Base-by-base conservation (phyloP, 2,113 vertebrate genomes). In the Loxodonta africana region DNA sequence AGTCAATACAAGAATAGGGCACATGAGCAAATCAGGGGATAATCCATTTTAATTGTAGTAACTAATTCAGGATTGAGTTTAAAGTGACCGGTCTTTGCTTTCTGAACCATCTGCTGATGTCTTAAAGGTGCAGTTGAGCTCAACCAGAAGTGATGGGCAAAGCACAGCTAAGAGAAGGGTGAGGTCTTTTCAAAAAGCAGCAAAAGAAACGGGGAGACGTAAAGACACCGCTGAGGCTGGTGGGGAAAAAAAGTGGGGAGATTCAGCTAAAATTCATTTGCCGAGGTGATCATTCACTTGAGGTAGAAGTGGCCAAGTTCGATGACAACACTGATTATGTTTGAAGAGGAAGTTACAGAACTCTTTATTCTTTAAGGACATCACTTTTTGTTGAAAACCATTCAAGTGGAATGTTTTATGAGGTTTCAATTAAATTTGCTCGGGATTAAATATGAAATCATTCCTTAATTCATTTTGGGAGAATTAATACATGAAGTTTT, bases 361-460 rank as follows among this genome's bases (percentile, higher is more conserved):
- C 67, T 96, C 44, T 0, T 95, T 92, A 85, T 85, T 96, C 84
- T 92, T 94, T 92, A 80, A 92, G 48, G 21, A 76, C 8, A 71
- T 77, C 88, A 74, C 26, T 33, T 95, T 95, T 92, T 88, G 69
- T 86, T 89, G 83, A 92, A 94, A 96, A 88, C 9, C 74, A 80
- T 83, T 88, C 88, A 10, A 60, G 69, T 8, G 0, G n/a, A 96
- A 97, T 95, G 33, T 63, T 89, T 95, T 80, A 88, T 89, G 74
- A 95, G 37, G 37, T 69, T 78, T 85, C 17, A 94, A 69, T 94
- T 97, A 96, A 85, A 94, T 93, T 95, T 71, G 51, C 81, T 30
- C 17, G 60, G 48, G 26, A 95, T 96, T 95, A 83, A 94, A 94
- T 96, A 18, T 89, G 65, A 90, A 96, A 90, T 76, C 78, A 96